These are phyloP conservation scores for Campoletis sonorensis DNA, from an alignment of 1,140 invertebrate species.

Conservation along the genomic window DNA sequence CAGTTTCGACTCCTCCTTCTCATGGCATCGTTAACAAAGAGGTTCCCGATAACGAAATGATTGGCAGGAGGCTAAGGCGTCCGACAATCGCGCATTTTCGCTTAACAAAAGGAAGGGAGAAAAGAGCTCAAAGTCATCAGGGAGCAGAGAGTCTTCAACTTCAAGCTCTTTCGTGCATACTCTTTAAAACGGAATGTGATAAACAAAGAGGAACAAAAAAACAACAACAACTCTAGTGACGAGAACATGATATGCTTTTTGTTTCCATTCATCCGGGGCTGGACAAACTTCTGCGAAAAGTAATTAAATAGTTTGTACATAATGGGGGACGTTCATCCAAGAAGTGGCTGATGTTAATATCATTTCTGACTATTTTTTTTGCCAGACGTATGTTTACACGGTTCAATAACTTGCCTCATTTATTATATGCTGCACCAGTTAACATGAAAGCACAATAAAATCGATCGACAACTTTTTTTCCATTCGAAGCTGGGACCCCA, in stretches of 20 bases:
- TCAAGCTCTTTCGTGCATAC: not conserved
- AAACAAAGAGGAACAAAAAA: not conserved
- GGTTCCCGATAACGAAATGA: slow-evolving; percentile 61
- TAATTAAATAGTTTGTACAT: not conserved
- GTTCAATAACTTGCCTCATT: too few relatives aligned
- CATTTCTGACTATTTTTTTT: too few relatives aligned
- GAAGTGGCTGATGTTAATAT: too few relatives aligned
- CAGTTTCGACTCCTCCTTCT: slow-evolving; percentile 25
- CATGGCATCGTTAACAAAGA: slow-evolving; percentile 23
- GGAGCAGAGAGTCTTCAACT: not conserved
- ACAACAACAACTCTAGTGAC: not conserved
- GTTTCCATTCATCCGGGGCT: not conserved
- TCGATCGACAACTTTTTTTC: too few relatives aligned
- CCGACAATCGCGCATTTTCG: slow-evolving; percentile 14
- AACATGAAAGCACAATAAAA: too few relatives aligned
- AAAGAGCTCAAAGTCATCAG: not conserved
- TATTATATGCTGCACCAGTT: too few relatives aligned
- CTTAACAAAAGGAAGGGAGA: slow-evolving; percentile 6
- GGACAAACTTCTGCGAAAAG: not conserved
- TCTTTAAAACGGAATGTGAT: not conserved
- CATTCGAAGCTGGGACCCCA: too few relatives aligned
- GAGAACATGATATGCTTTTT: not conserved
- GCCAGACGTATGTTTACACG: too few relatives aligned
- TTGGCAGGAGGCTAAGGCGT: slow-evolving; percentile 54
- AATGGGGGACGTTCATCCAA: too few relatives aligned